A percentile compares a stretch with the other conserved stretches of the same genome.
Conservation (phyloP, 2,888 invertebrate species). For the Ophion slaviceki region DNA sequence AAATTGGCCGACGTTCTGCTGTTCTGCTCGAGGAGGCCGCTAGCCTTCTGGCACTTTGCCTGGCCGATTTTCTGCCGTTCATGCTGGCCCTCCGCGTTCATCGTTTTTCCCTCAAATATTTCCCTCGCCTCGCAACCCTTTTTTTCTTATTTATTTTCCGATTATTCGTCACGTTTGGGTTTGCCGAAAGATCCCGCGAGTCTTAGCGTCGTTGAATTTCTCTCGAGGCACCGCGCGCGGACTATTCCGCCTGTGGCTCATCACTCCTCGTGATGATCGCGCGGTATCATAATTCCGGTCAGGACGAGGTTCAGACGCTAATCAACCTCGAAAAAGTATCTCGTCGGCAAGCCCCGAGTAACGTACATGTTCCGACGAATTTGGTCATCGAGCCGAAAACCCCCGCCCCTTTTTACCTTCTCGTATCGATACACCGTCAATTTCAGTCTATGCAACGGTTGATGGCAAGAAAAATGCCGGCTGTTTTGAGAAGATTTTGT, state of each 20-base stretch:
- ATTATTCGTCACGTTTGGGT: background rate
- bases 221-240: background rate
- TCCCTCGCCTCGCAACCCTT: conserved; percentile 62
- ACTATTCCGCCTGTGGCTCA: conserved; percentile 55
- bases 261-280: conserved; percentile 41
- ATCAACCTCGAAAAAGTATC: conserved; percentile 20
- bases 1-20: conserved; percentile 28
- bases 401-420: background rate
- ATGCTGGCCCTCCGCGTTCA: conserved; percentile 78
- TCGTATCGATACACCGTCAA: background rate
- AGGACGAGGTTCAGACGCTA: conserved; percentile 23
- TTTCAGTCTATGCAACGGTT: background rate
- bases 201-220: too few species aligned
- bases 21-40: conserved; percentile 55
- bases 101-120: conserved; percentile 67
- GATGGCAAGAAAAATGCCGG: conserved; percentile 8
- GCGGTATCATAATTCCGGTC: conserved; percentile 45
- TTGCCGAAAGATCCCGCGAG: background rate
- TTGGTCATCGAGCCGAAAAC: conserved; percentile 1
- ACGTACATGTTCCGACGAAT: conserved; percentile 27
- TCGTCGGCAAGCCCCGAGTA: conserved; percentile 20
- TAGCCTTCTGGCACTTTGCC: conserved; percentile 68
- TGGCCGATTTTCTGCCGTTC: conserved; percentile 76
- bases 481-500: conserved; percentile 11
- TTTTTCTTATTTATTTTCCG: background rate